Evolutionary conservation across 1,140 invertebrate genomes (phyloP).

Genomic region (Drosophila varians): DNA sequence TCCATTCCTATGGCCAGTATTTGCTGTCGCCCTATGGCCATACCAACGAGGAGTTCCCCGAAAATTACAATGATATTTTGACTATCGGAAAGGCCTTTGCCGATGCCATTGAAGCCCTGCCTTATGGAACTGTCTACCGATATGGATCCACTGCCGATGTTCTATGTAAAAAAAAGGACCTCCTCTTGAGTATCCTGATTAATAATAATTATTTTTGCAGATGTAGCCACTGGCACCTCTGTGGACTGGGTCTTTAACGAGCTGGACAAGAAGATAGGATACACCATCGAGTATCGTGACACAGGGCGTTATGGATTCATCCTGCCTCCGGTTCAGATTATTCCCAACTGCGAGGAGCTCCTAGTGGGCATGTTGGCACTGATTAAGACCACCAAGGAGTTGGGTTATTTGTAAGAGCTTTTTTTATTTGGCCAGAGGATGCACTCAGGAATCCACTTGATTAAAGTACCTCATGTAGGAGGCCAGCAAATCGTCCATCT

Average conservation of each 20-base stretch:
- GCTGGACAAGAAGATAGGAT: slow-evolving; percentile 86
- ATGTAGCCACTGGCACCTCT: slow-evolving; percentile 85
- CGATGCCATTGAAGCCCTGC: slow-evolving; percentile 78
- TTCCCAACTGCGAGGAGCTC: slow-evolving; percentile 92
- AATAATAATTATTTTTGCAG: slow-evolving; percentile 16
- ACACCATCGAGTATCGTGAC: slow-evolving; percentile 87
- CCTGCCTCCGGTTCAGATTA: slow-evolving; percentile 92
- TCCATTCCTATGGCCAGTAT: slow-evolving; percentile 85
- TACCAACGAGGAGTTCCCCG: slow-evolving; percentile 79
- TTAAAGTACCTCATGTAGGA: slow-evolving; percentile 88
- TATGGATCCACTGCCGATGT: slow-evolving; percentile 85
- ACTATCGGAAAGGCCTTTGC: slow-evolving; percentile 84
- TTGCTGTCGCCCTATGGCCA: slow-evolving; percentile 85
- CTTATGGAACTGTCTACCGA: slow-evolving; percentile 85
- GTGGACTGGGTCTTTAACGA: slow-evolving; percentile 88
- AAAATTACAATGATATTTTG: slow-evolving; percentile 85
- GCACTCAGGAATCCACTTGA: slow-evolving; percentile 4
- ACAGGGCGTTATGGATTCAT: slow-evolving; percentile 94
- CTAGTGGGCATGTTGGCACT: slow-evolving; percentile 91
- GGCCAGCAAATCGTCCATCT: slow-evolving; percentile 98
- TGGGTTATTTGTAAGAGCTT: slow-evolving; percentile 50
- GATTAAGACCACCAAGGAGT: slow-evolving; percentile 83
- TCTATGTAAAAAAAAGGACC: slow-evolving; percentile 84
- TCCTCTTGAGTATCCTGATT: too few relatives aligned
- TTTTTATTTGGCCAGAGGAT: neutral